A percentile compares a stretch with the other conserved stretches of the same genome.
These are phyloP conservation scores for Agapostemon virescens DNA, from an alignment of 2,888 invertebrate species.

Conservation along the genomic window DNA sequence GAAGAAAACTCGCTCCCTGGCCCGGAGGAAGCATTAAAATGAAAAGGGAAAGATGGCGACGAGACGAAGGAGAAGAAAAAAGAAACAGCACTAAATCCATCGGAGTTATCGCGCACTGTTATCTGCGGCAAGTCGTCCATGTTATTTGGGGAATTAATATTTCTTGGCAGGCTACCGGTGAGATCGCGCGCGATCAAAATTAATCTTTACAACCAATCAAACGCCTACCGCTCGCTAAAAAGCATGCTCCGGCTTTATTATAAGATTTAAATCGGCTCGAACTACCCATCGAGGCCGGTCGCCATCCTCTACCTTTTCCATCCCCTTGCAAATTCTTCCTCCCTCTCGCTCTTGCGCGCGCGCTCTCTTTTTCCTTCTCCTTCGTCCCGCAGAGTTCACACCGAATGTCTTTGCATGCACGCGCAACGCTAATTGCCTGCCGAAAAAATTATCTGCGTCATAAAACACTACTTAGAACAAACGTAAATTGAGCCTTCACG, in stretches of 20 bases:
- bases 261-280: conserved; percentile 40
- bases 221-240: conserved; percentile 38
- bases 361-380: no score
- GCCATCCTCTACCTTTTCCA: not conserved
- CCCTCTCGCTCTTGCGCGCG: not conserved
- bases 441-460: conserved; percentile 31
- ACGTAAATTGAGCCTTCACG: conserved; percentile 26
- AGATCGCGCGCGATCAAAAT: conserved; percentile 47
- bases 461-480: conserved; percentile 29
- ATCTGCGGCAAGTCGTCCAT: conserved; percentile 31
- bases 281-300: conserved; percentile 2
- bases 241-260: conserved; percentile 43
- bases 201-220: conserved; percentile 58
- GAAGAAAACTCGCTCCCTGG: not conserved
- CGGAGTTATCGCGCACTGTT: conserved; percentile 33
- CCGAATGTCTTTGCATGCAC: conserved; percentile 13
- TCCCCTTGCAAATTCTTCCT: not conserved
- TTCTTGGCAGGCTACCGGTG: conserved; percentile 25
- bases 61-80: not conserved
- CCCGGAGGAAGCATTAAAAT: conserved; percentile 12
- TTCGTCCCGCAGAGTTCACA: conserved; percentile 2
- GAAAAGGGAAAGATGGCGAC: not conserved
- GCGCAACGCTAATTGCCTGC: conserved; percentile 23
- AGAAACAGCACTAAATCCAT: conserved; percentile 33
- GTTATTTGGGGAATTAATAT: conserved; percentile 51